phyloP scores from a whole-genome alignment of 2,888 invertebrate genomes.

The Drosophila mimica region DNA sequence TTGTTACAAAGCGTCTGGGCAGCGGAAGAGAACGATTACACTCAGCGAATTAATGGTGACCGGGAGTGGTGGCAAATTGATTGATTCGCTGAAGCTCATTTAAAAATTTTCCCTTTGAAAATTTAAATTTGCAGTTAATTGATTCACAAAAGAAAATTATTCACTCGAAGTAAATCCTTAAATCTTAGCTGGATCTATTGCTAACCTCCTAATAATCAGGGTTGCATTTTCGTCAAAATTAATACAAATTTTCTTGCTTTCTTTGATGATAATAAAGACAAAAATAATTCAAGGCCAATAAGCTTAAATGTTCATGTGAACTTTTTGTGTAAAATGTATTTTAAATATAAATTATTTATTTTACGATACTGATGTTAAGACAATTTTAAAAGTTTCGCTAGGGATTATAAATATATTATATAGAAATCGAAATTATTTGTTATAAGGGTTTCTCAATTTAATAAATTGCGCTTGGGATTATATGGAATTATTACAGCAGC shows the following conservation, averaged over 20 bases:
- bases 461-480: not conserved
- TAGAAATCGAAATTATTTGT: too few relatives aligned
- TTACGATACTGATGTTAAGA: not conserved
- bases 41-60: constrained; percentile 2
- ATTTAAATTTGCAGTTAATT: not conserved
- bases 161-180: not conserved
- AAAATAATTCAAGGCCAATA: not conserved
- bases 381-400: not conserved
- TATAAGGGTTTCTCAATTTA: not conserved
- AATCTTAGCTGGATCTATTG: not conserved
- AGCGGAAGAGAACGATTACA: constrained; percentile 4
- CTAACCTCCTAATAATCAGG: too few relatives aligned
- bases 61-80: not conserved
- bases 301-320: not conserved
- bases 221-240: not conserved
- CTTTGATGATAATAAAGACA: not conserved
- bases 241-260: not conserved
- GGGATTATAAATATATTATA: too few relatives aligned
- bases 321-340: not conserved
- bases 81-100: not conserved
- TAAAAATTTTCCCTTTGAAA: not conserved
- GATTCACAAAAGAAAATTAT: not conserved
- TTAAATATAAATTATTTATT: not conserved
- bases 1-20: constrained; percentile 4
- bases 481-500: not conserved